Base-by-base conservation (phyloP, 1,140 invertebrate genomes). In the Hesperophylax magnus region DNA sequence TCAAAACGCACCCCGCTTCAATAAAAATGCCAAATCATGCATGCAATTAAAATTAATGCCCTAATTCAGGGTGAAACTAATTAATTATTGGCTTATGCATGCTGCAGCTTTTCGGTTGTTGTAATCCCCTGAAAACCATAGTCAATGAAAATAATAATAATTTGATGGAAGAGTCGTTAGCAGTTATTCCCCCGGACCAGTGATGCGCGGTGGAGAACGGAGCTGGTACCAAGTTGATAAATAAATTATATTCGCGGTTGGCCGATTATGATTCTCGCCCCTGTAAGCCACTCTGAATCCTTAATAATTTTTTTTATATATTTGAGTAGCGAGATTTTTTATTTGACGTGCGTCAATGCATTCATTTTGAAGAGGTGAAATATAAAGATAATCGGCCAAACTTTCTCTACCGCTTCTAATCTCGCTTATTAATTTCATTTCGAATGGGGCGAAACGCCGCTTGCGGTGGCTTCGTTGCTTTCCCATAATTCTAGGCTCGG, bases 211-310 rank as follows among this genome's bases (percentile, higher is more conserved):
- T 8, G 17, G 3, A 67, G 27, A 3, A 61, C 18, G 17, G 22
- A 47, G 39, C 0, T 6, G 39, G 39, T 39, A 39, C 34, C 34
- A 14, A n/a, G 22, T 67, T 67, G 7, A 31, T 67, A 17, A 67
- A 31, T 67, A 17, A 67, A 67, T 67, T 67, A 39, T 47, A 47
- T 47, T 27, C n/a, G 63, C 63, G 63, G 63, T 65, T 65, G 20
- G 24, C 9, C 11, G 24, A 34, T 24, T 27, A 65, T 67, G 24
- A 14, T 1, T 17, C 63, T 31, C 63, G 14, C 14, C 31, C 22
- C 61, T 11, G 15, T 14, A 47, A 34, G 31, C 63, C 63, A 27
- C 63, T 67, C 31, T 27, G 22, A 24, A 65, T 15, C 61, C 61
- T 31, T 31, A 31, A 31, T 67, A 27, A 67, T 15, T 5, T 3